Percentiles rank a stretch among this genome's conserved stretches.
Conservation (phyloP, 1,140 invertebrate species). For the Papilio dardanus region DNA sequence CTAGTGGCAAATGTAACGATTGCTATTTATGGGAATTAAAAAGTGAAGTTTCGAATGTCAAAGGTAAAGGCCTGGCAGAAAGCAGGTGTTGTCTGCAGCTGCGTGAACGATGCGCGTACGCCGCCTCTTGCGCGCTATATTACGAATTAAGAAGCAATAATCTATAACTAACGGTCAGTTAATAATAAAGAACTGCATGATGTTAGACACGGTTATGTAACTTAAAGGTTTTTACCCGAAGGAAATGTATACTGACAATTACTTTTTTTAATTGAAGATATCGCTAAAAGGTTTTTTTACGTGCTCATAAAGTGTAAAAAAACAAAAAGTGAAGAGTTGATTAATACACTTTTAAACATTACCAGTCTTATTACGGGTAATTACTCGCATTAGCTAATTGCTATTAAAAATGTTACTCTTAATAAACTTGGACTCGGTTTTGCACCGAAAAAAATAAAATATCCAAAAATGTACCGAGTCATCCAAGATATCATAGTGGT, state of each 20-base stretch:
- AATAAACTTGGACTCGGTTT: not conserved
- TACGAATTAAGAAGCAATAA: constrained; percentile 33
- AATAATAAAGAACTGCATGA: constrained; percentile 23
- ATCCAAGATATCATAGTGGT: no score
- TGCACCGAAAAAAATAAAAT: no score
- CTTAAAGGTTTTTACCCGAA: constrained; percentile 11
- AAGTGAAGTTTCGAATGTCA: constrained; percentile 53
- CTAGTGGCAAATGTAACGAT: constrained; percentile 16
- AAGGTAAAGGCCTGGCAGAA: constrained; percentile 47
- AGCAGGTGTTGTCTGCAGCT: constrained; percentile 51
- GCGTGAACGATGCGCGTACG: constrained; percentile 14
- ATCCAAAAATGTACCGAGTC: no score
- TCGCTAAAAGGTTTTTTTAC: constrained; percentile 20
- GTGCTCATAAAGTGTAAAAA: not conserved
- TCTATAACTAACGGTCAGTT: not conserved
- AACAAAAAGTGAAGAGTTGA: constrained; percentile 18
- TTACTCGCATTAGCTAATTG: not conserved
- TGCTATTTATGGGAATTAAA: constrained; percentile 38
- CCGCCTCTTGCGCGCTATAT: constrained; percentile 28
- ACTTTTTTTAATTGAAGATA: constrained; percentile 6
- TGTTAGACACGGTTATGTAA: constrained; percentile 5
- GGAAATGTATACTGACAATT: constrained; percentile 7
- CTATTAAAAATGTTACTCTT: not conserved
- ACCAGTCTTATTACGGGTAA: not conserved
- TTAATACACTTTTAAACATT: constrained; percentile 18